Percentiles rank a stretch among this genome's conserved stretches.
Conservation (phyloP, 2,797 vertebrate species). For the Okamejei kenojei region DNA sequence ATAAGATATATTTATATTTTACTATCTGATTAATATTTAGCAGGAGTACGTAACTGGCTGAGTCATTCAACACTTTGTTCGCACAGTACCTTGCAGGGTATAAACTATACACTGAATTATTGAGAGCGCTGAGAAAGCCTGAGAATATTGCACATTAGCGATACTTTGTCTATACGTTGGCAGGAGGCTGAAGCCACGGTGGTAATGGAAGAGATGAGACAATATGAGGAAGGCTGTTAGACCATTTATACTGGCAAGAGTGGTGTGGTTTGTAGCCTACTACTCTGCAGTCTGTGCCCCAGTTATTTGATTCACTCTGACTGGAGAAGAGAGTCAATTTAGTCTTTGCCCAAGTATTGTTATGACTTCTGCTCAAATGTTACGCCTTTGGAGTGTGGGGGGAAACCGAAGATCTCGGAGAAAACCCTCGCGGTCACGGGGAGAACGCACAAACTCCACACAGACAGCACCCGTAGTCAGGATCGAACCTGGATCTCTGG, state of each 20-base stretch:
- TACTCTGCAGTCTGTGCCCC: neutral
- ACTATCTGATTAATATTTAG: constrained; percentile 22
- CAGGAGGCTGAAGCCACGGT: neutral
- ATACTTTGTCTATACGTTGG: neutral
- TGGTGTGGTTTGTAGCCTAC: neutral
- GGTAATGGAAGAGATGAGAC: neutral
- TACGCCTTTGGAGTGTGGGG: neutral
- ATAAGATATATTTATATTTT: constrained; percentile 11
- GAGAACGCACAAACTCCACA: too few relatives aligned
- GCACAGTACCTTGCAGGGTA: neutral
- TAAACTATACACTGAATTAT: neutral
- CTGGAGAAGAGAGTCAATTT: neutral
- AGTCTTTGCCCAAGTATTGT: too few relatives aligned
- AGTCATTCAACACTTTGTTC: neutral
- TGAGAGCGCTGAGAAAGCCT: neutral
- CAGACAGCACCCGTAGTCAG: too few relatives aligned
- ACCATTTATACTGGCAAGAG: neutral
- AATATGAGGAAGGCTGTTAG: neutral
- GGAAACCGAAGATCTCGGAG: too few relatives aligned
- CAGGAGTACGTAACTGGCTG: neutral
- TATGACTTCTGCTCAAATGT: neutral
- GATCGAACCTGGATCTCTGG: too few relatives aligned
- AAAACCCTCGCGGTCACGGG: too few relatives aligned
- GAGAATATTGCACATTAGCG: neutral
- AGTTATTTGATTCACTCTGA: neutral